Evolutionary conservation across 2,797 vertebrate genomes (phyloP), one percentile per base, ranked within the genome.

Genomic region (Pantherophis alleghaniensis): DNA sequence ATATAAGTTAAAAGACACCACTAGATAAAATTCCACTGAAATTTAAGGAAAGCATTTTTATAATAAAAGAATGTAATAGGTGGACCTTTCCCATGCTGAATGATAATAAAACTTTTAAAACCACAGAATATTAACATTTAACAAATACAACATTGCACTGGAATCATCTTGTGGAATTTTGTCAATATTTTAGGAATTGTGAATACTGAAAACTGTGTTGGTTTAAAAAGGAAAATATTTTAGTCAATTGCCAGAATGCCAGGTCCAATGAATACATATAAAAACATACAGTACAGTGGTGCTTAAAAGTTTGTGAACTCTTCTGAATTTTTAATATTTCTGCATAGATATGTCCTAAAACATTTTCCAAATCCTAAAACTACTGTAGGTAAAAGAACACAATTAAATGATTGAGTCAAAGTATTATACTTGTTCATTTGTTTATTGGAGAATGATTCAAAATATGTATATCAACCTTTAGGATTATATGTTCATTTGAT

Each of bases 281-380:
- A 98, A 98, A 94, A 94, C 97, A 97, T 98, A 98, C 97, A 97
- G 97, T 97, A 95, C 96, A 96, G 88, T 96, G 96, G 95, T 97
- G 95, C 93, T 96, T 96, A 96, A 97, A 95, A 96, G 20, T 83
- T 83, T 83, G 74, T 83, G 74, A 83, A 83, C 10, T 24, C 74
- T 83, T 24, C 42, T 83, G 74, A 83, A 83, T 47, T 83, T 47
- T 83, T 47, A 83, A 11, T 83, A 47, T 83, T 47, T 83, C 20
- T 83, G 74, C 20, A 47, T 12, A 24, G 2, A 47, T 47, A 47
- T 42, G 20, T 47, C 37, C 37, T 83, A 83, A 83, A 42, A 47
- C 74, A 83, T 83, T 24, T 83, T 83, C 74, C 10, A 83, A 24
- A 9, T 22, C 37, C 20, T 83, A 24, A 83, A 47, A 83, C 37